Conservation (phyloP, 2,113 vertebrate species). For the Sitta europaea region DNA sequence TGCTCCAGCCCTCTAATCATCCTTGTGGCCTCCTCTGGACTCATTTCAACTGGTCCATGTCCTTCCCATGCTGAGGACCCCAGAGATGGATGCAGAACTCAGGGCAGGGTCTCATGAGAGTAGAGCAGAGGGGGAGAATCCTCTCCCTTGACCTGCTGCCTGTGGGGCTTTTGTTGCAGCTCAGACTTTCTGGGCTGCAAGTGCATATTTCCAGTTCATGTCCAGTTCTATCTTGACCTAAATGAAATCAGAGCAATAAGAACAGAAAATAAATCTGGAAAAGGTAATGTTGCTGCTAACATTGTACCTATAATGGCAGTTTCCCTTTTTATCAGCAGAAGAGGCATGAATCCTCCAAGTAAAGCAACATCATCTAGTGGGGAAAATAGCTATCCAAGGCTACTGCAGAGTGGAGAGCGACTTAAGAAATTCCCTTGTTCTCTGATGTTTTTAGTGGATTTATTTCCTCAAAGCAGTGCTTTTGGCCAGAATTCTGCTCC, state of each 20-base stretch:
- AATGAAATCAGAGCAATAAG: not conserved
- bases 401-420: not conserved
- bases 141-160: not conserved
- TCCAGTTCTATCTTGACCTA: not conserved
- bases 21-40: not conserved
- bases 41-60: not conserved
- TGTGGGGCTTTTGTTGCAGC: not conserved
- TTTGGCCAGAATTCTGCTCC: not conserved
- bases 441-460: not conserved
- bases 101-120: not conserved
- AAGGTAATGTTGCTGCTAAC: fast-evolving
- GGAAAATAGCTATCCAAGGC: not conserved
- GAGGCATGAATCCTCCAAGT: not conserved
- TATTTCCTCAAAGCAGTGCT: not conserved
- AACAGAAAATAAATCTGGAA: not conserved
- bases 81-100: not conserved
- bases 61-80: not conserved
- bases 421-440: not conserved
- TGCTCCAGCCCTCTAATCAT: not conserved
- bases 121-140: not conserved
- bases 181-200: not conserved
- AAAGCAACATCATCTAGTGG: not conserved
- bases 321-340: not conserved
- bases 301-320: not conserved
- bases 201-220: not conserved